Base-by-base conservation (phyloP, 2,797 vertebrate species). In the Gallinago solitaria region DNA sequence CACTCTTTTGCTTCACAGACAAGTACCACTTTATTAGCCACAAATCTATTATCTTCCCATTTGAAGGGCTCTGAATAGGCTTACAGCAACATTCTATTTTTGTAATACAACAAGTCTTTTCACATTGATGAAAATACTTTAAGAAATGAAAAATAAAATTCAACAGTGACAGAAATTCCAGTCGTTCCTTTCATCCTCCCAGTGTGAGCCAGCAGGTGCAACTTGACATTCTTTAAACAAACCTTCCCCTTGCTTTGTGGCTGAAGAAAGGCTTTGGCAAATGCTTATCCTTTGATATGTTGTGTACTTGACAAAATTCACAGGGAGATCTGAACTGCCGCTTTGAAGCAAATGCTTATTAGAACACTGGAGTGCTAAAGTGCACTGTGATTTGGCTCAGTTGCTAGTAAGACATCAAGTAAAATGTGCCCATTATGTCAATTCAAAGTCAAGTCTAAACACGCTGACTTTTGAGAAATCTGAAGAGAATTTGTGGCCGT, bases 231-330 rank as follows among this genome's bases (percentile, higher is more conserved):
- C 95, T 97, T 98, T 97, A 98, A 97, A 97, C 92, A 97, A 97
- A 98, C 95, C 95, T 96, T 97, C 88, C 93, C 92, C 69, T 63
- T 91, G 89, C 93, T 97, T 94, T 97, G 96, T 96, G 95, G 71
- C 83, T 96, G 92, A 97, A 98, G 94, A 97, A 98, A 97, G 94
- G 93, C 96, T 97, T 95, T 97, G 94, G 96, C 97, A 98, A 97
- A 97, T 95, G 92, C 97, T 97, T 95, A 92, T 96, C 92, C 97
- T 98, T 98, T 98, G 97, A 98, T 98, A 98, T 95, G 94, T 96
- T 97, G 95, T 82, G 85, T 97, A 97, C 96, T 98, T 97, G 97
- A 98, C 96, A 98, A 97, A 98, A 98, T 97, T 98, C 97, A 97
- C 96, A 93, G 92, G 87, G 86, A 96, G 97, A 98, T 96, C 96